Percentiles rank a stretch among this genome's conserved stretches.
These are phyloP conservation scores for Kuschelorhynchus macadamiae DNA, from an alignment of 2,888 invertebrate species.

Conservation along the genomic window DNA sequence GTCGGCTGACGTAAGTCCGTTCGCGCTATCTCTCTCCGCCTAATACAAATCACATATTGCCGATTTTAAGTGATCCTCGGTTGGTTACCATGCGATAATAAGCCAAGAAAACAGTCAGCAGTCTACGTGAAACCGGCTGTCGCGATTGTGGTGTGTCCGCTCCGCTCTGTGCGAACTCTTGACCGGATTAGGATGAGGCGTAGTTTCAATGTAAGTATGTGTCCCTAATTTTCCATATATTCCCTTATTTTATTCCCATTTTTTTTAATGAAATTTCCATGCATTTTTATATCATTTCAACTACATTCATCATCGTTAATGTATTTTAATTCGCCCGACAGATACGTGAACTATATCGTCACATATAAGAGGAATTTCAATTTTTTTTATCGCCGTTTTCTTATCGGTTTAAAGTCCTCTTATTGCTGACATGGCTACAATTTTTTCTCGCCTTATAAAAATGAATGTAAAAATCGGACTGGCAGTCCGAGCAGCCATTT, in stretches of 20 bases:
- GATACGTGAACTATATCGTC: not conserved
- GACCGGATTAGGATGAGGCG: conserved; percentile 41
- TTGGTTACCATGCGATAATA: conserved; percentile 62
- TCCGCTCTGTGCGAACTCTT: conserved; percentile 46
- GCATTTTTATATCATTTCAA: too few relatives aligned
- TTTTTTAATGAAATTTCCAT: too few relatives aligned
- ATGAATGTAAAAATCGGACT: conserved; percentile 23
- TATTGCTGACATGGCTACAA: conserved; percentile 22
- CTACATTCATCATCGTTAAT: too few relatives aligned
- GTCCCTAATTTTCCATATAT: too few relatives aligned
- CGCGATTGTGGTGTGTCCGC: conserved; percentile 29
- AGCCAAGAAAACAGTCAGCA: conserved; percentile 54
- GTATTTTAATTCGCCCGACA: not conserved
- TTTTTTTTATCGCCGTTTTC: conserved; percentile 16
- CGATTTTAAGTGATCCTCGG: conserved; percentile 58
- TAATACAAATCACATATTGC: conserved; percentile 50
- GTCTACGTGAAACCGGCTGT: conserved; percentile 36
- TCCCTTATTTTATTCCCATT: too few relatives aligned
- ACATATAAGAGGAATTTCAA: not conserved
- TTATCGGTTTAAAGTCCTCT: conserved; percentile 24
- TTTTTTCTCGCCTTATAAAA: conserved; percentile 16
- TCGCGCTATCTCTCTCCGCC: conserved; percentile 56
- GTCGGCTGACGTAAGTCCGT: conserved; percentile 58
- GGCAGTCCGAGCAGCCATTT: conserved; percentile 34
- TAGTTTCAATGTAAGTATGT: conserved; percentile 35